Evolutionary conservation across 92 coral and sea anemone genomes (phyloP).

Genomic region (Epizoanthus stellaris): DNA sequence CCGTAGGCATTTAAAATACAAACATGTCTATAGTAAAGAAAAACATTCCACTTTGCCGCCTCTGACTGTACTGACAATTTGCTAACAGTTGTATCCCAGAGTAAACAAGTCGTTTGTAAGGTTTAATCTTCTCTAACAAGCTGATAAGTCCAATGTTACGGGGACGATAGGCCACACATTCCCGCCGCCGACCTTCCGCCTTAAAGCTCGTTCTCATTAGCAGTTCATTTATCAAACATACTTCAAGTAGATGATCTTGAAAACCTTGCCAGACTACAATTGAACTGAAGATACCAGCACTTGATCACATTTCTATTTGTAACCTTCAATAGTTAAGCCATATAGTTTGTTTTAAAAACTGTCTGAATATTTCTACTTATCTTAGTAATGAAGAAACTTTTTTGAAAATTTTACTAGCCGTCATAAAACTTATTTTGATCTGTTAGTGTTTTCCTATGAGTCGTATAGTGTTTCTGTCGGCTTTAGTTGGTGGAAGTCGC

Average conservation of each 20-base stretch:
- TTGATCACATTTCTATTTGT: too few relatives aligned
- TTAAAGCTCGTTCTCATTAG: conserved; percentile 21
- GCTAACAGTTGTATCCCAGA: not conserved
- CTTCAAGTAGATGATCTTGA: conserved; percentile 22
- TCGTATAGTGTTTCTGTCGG: conserved; percentile 18
- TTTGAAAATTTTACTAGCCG: too few relatives aligned
- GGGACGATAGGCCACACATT: conserved; percentile 1
- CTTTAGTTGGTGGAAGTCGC: not conserved
- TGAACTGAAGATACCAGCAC: conserved; percentile 20
- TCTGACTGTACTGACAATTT: conserved; percentile 13
- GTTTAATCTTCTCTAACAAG: conserved; percentile 42
- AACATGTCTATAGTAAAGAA: not conserved
- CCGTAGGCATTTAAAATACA: conserved; percentile 6
- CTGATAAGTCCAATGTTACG: conserved; percentile 27
- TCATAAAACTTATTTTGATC: too few relatives aligned
- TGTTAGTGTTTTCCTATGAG: not conserved
- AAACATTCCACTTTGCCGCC: conserved; percentile 7
- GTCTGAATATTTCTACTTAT: too few relatives aligned
- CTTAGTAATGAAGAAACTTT: too few relatives aligned
- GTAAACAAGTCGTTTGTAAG: conserved; percentile 26
- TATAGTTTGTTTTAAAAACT: too few relatives aligned
- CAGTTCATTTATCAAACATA: conserved; percentile 37
- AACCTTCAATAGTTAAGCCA: too few relatives aligned
- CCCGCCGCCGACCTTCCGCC: conserved; percentile 7
- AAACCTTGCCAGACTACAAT: conserved; percentile 1